Conservation (phyloP, 1,140 invertebrate species). For the Scaptomyza hsui region DNA sequence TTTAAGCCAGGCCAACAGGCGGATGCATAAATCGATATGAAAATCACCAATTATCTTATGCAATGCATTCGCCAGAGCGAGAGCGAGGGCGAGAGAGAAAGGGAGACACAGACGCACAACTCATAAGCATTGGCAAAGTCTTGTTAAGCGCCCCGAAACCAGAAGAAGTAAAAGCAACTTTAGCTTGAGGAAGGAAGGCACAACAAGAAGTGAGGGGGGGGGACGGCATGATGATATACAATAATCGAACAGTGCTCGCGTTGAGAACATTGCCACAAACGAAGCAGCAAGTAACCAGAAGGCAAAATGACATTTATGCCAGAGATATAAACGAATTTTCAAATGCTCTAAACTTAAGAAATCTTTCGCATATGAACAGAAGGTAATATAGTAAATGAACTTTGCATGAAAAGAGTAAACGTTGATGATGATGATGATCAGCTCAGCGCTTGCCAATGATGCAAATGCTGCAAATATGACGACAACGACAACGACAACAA, state of each 20-base stretch:
- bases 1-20: slow-evolving; percentile 28
- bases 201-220: too few relatives aligned
- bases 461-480: slow-evolving; percentile 63
- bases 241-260: slow-evolving; percentile 69
- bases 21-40: slow-evolving; percentile 82
- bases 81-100: not conserved
- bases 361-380: too few relatives aligned
- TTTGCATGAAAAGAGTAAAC: slow-evolving; percentile 11
- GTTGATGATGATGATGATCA: slow-evolving; percentile 37
- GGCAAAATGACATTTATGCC: slow-evolving; percentile 15
- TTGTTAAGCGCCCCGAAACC: slow-evolving; percentile 56
- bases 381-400: slow-evolving; percentile 1
- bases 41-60: slow-evolving; percentile 83
- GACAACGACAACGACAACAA: slow-evolving; percentile 31
- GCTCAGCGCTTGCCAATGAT: slow-evolving; percentile 53
- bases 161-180: slow-evolving; percentile 1
- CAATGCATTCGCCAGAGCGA: slow-evolving; percentile 48
- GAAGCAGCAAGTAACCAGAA: slow-evolving; percentile 48
- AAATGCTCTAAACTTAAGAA: not conserved
- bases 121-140: slow-evolving; percentile 67
- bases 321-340: not conserved
- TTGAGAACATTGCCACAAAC: slow-evolving; percentile 74
- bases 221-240: slow-evolving; percentile 73
- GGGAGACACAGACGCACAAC: slow-evolving; percentile 34
- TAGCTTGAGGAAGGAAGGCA: not conserved